A percentile compares a stretch with the other conserved stretches of the same genome.
Evolutionary conservation across 1,140 invertebrate species (phyloP).

Genomic region (Gonioctena quinquepunctata): DNA sequence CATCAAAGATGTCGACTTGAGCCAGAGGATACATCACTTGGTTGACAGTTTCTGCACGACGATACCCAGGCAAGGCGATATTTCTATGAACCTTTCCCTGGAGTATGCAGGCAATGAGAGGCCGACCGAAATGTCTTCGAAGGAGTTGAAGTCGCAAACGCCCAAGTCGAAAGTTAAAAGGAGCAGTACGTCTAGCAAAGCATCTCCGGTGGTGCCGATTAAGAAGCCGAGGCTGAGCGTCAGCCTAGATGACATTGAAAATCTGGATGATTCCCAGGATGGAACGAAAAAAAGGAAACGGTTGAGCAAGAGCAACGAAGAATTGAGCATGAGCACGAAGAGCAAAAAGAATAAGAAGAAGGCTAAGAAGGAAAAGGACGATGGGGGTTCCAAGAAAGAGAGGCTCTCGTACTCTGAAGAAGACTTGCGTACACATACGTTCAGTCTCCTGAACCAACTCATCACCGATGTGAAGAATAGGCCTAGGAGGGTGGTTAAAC

Average conservation of each 20-base stretch:
- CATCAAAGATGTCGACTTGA: conserved; percentile 19
- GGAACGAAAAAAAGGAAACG: conserved; percentile 9
- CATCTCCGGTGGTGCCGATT: not conserved
- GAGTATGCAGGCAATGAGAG: conserved; percentile 18
- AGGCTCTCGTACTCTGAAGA: not conserved
- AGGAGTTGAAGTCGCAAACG: not conserved
- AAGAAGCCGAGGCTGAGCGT: not conserved
- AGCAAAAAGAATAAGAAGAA: conserved; percentile 9
- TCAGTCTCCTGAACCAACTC: conserved; percentile 23
- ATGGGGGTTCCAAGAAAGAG: not conserved
- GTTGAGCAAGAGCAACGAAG: conserved; percentile 25
- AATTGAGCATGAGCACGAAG: not conserved
- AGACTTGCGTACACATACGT: not conserved
- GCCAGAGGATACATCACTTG: conserved; percentile 22
- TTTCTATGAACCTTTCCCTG: conserved; percentile 32
- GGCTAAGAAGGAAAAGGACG: not conserved
- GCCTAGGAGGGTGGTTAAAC: conserved; percentile 28
- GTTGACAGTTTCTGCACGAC: conserved; percentile 31
- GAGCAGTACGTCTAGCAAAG: not conserved
- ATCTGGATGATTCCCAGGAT: not conserved
- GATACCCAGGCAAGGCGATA: conserved; percentile 25
- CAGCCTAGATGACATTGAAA: not conserved
- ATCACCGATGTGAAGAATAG: conserved; percentile 35
- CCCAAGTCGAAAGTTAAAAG: not conserved
- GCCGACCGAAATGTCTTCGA: not conserved